Conservation (phyloP, 1,140 invertebrate genomes). For the Chionoecetes opilio region DNA sequence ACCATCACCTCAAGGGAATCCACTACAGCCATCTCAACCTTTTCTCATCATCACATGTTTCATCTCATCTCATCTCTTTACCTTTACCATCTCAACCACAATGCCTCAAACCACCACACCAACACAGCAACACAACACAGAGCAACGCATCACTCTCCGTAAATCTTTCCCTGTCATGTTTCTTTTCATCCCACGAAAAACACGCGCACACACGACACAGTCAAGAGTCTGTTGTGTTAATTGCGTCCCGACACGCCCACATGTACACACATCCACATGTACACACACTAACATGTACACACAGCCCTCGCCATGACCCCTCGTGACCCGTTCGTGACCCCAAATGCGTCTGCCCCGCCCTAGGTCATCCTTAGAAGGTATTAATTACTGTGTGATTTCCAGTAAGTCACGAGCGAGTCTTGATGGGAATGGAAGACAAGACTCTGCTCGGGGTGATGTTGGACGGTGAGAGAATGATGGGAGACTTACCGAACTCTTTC, state of each 20-base stretch:
- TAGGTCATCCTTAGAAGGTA: constrained; percentile 47
- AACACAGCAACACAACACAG: background rate
- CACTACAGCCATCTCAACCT: background rate
- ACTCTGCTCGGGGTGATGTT: background rate
- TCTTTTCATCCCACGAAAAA: background rate
- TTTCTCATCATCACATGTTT: background rate
- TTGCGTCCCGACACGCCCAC: background rate
- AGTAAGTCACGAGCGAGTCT: constrained; percentile 37
- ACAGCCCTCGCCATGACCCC: constrained; percentile 32
- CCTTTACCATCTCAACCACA: background rate
- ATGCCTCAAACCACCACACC: background rate
- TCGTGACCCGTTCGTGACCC: constrained; percentile 47
- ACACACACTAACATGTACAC: background rate
- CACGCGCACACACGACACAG: background rate
- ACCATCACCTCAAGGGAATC: background rate
- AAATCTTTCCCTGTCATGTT: background rate
- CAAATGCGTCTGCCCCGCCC: background rate
- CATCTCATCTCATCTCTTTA: background rate
- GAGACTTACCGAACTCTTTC: too few species aligned
- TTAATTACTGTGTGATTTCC: background rate
- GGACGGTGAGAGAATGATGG: too few species aligned
- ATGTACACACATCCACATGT: background rate
- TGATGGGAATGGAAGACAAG: constrained; percentile 22
- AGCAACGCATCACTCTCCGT: background rate
- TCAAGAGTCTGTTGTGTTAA: background rate